Percentiles rank a stretch among this genome's conserved stretches.
Evolutionary conservation across 2,113 vertebrate species (phyloP).

Genomic region (Rhinichthys klamathensis): DNA sequence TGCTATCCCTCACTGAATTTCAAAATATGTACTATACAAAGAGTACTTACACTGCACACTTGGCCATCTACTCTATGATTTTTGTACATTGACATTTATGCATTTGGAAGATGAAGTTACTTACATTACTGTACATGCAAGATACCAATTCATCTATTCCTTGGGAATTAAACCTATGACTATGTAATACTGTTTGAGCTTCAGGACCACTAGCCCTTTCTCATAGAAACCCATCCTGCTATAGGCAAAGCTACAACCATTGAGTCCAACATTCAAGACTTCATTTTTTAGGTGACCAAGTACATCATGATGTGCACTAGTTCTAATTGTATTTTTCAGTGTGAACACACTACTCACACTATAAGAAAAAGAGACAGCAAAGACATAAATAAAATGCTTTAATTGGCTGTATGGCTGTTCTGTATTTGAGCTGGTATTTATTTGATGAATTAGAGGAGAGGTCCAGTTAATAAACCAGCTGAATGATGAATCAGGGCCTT

Average conservation of each 20-base stretch:
- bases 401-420: neutral
- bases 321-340: neutral
- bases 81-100: neutral
- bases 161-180: no score
- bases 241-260: neutral
- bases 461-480: conserved; percentile 71
- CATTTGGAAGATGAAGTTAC: neutral
- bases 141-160: no score
- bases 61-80: neutral
- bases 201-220: no score
- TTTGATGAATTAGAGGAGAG: conserved; percentile 73
- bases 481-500: conserved; percentile 74
- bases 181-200: no score
- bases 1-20: neutral
- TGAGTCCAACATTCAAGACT: neutral
- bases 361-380: neutral
- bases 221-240: neutral
- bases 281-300: neutral
- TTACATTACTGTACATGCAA: neutral
- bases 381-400: neutral
- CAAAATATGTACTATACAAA: neutral
- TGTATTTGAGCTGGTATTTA: conserved; percentile 63
- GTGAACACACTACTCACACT: no score
- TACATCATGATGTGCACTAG: neutral
- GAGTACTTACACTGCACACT: neutral